phyloP scores from a whole-genome alignment of 1,140 invertebrate species.

The Eupeodes corollae region DNA sequence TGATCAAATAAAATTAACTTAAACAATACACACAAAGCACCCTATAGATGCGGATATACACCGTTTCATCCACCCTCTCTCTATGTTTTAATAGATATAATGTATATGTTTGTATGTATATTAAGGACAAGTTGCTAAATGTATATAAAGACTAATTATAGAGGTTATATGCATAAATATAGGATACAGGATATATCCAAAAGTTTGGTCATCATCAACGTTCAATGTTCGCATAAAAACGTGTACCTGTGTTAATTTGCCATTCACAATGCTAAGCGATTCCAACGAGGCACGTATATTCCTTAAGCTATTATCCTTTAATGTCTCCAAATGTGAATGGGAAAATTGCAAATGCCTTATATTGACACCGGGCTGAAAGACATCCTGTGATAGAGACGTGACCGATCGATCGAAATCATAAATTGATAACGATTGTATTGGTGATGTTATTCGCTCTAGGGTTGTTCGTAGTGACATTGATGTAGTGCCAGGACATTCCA shows the following conservation, averaged over 20 bases:
- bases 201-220: no score
- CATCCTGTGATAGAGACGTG: conserved; percentile 52
- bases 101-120: no score
- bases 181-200: no score
- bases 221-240: no score
- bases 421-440: conserved; percentile 73
- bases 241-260: conserved; percentile 52
- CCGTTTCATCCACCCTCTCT: no score
- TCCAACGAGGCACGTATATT: conserved; percentile 64
- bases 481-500: conserved; percentile 67
- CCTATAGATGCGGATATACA: no score
- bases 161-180: no score
- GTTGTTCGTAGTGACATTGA: conserved; percentile 38
- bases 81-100: no score
- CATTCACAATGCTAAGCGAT: conserved; percentile 67
- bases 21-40: no score
- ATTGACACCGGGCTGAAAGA: conserved; percentile 58
- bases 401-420: conserved; percentile 72
- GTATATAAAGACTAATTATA: no score
- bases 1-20: no score
- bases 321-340: conserved; percentile 61
- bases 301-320: conserved; percentile 61
- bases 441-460: conserved; percentile 44
- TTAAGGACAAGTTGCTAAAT: no score
- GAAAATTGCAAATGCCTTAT: conserved; percentile 74